Evolutionary conservation across 2,797 vertebrate genomes (phyloP).

Genomic region (Tapirus indicus): DNA sequence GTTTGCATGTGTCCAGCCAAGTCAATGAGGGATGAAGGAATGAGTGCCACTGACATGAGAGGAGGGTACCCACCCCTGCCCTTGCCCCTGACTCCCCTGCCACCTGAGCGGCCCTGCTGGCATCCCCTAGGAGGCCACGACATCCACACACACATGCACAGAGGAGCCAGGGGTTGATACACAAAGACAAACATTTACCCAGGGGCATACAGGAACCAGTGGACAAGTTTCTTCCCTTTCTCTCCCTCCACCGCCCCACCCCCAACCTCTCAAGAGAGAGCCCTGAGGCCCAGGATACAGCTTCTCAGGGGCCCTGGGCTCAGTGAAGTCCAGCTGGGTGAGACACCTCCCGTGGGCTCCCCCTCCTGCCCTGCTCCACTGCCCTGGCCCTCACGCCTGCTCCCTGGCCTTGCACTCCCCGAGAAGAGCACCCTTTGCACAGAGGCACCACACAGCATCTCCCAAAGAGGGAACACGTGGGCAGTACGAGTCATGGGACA

Average conservation of each 20-base stretch:
- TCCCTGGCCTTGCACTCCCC: background rate
- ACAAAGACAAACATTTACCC: background rate
- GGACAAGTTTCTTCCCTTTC: background rate
- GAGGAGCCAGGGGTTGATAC: background rate
- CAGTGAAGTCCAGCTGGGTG: background rate
- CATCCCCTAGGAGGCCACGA: background rate
- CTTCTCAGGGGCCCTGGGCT: background rate
- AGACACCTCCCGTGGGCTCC: fast-evolving
- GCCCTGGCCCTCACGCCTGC: background rate
- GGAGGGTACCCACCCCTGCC: fast-evolving
- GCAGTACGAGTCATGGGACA: background rate
- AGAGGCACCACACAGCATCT: background rate
- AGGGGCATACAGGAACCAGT: background rate
- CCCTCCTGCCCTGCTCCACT: background rate
- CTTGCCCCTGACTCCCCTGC: background rate
- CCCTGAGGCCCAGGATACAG: background rate
- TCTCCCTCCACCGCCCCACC: no score
- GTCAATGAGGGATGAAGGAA: background rate
- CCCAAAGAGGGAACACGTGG: background rate
- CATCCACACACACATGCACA: background rate
- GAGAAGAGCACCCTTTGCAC: background rate
- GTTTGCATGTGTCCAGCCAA: background rate
- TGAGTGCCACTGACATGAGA: background rate
- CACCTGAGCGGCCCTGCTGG: background rate
- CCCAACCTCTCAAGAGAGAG: background rate